These are phyloP conservation scores for Drosophila anomalata DNA, from an alignment of 2,888 invertebrate species.

Conservation along the genomic window DNA sequence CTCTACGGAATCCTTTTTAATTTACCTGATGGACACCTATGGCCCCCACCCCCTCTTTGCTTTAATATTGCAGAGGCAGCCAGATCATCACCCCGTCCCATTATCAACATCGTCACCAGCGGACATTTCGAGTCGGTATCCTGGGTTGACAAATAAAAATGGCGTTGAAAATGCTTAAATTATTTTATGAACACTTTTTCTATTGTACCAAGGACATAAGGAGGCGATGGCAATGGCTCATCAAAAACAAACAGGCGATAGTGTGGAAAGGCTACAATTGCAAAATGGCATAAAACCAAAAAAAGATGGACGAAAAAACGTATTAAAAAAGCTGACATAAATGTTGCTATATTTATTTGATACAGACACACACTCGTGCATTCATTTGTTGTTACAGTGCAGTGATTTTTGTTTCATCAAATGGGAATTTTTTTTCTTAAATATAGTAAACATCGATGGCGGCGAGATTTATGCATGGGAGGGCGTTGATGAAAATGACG, in stretches of 20 bases:
- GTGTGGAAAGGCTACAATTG: conserved; percentile 36
- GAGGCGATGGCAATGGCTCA: conserved; percentile 38
- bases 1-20: conserved; percentile 32
- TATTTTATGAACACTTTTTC: conserved; percentile 45
- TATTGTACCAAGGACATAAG: conserved; percentile 29
- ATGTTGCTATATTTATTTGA: conserved; percentile 44
- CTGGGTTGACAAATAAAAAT: conserved; percentile 16
- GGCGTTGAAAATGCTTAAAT: conserved; percentile 57
- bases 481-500: conserved; percentile 39
- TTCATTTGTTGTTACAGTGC: conserved; percentile 14
- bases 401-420: conserved; percentile 47
- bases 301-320: conserved; percentile 19
- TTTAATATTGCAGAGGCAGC: conserved; percentile 8
- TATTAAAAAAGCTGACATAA: conserved; percentile 23
- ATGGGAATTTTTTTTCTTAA: conserved; percentile 43
- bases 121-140: background rate
- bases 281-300: conserved; percentile 7
- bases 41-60: background rate
- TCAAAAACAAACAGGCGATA: conserved; percentile 49
- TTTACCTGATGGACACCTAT: conserved; percentile 46
- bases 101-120: conserved; percentile 19
- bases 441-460: conserved; percentile 49
- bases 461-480: conserved; percentile 44
- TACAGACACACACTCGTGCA: conserved; percentile 7
- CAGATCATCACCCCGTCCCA: conserved; percentile 30